Evolutionary conservation across 2,113 vertebrate species (phyloP), one percentile per base, ranked within the genome.

Genomic region (Rhinoderma darwinii): DNA sequence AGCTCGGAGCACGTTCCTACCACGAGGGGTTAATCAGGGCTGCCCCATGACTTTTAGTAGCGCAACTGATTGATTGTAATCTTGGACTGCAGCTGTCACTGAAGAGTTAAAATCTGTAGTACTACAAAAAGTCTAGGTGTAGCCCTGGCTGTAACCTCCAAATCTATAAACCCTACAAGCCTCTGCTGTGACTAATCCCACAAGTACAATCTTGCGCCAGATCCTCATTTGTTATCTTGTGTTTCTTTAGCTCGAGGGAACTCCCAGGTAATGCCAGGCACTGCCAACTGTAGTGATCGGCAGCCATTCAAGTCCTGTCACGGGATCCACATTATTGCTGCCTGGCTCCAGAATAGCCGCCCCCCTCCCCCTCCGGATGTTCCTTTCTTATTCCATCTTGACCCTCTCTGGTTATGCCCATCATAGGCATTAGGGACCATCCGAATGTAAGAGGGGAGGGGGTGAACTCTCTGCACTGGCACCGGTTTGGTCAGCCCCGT

Each of bases 231-330:
- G 56, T 85, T 85, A 77, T 85, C 73, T 85, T 78, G n/a, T 75
- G 44, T 39, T 73, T 41, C 32, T 43, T n/a, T 74, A 84, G 22
- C 50, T 56, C 15, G 8, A 43, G 61, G 84, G 50, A 86, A 86
- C 84, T 72, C 76, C 84, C 84, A 72, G 44, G 4, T 41, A 20
- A 73, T 81, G 77, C 84, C 77, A 80, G 72, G 25, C 84, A 44
- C 84, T 72, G 84, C 84, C 75, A 79, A 79, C 59, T 80, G 30
- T 51, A 86, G 56, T 86, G 75, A 79, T 86, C 32, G 73, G 84
- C 74, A 80, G 8, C 0, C 7, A 12, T 81, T 86, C 84, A 79
- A 56, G 9, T 86, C 41, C 43, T 18, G 22, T 79, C 43, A n/a
- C 61, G 66, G 30, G 82, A 70, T 70, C 20, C 43, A 35, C 43